Evolutionary conservation across 2,888 invertebrate species (phyloP).

Genomic region (Tenthredo scrophulariae): DNA sequence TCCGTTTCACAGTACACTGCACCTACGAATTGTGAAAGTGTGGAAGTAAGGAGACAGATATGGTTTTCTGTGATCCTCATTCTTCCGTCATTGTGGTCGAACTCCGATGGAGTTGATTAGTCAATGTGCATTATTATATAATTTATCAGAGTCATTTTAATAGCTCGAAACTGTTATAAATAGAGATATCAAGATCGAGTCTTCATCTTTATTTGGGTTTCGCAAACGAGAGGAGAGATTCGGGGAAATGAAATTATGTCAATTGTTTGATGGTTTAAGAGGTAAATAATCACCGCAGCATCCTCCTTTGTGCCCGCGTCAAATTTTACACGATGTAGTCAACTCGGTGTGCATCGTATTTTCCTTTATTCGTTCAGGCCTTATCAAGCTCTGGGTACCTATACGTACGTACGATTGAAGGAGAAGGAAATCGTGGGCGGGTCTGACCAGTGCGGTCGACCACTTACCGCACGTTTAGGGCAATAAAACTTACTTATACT

Average conservation of each 20-base stretch:
- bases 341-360: not conserved
- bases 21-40: not conserved
- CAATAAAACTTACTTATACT: slow-evolving; percentile 51
- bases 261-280: not conserved
- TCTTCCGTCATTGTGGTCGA: not conserved
- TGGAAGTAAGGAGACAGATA: no score
- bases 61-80: not conserved
- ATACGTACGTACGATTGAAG: not conserved
- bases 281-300: slow-evolving; percentile 8
- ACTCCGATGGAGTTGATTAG: not conserved
- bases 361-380: slow-evolving; percentile 17
- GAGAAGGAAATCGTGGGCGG: slow-evolving; percentile 49
- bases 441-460: slow-evolving; percentile 44
- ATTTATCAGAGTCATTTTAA: not conserved
- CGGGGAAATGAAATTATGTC: not conserved
- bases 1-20: not conserved
- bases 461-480: slow-evolving; percentile 50
- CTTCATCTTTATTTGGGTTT: not conserved
- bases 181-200: not conserved
- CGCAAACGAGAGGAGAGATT: not conserved
- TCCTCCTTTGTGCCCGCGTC: not conserved
- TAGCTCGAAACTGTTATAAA: not conserved
- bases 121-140: not conserved
- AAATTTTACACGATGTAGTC: not conserved
- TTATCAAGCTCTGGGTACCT: not conserved